Conservation (phyloP, 2,113 vertebrate genomes). For the Psettodes erumei region DNA sequence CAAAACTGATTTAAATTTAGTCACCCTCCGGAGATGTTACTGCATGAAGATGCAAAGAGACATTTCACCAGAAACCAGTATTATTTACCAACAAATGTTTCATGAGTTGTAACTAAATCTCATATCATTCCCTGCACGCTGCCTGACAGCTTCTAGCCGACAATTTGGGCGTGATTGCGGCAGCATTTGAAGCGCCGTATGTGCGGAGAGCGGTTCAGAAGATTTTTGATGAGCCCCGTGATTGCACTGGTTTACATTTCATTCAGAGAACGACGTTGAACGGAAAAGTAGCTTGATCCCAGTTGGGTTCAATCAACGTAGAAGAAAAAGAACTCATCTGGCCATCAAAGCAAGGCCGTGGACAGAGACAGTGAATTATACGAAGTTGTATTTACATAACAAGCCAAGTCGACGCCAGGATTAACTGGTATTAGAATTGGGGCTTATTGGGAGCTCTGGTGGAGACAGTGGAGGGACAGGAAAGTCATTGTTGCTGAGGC, state of each 20-base stretch:
- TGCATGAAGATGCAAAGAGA: not conserved
- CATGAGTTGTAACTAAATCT: conserved; percentile 22
- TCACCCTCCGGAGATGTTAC: not conserved
- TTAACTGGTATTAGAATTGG: conserved; percentile 57
- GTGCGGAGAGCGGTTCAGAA: conserved; percentile 50
- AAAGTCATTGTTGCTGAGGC: conserved; percentile 67
- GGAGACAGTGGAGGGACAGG: conserved; percentile 62
- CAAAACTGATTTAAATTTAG: not conserved
- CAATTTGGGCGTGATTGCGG: conserved; percentile 61
- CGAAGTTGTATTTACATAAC: conserved; percentile 65
- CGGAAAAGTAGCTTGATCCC: conserved; percentile 68
- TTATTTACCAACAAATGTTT: conserved; percentile 36
- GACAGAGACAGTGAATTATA: conserved; percentile 62
- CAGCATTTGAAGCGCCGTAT: conserved; percentile 41
- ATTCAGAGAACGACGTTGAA: conserved; percentile 56
- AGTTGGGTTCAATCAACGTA: conserved; percentile 75
- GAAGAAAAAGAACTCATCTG: conserved; percentile 46
- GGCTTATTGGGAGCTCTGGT: conserved; percentile 55
- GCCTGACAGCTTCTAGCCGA: conserved; percentile 41
- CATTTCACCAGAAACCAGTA: not conserved
- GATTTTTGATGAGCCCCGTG: conserved; percentile 74
- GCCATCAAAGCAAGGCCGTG: conserved; percentile 61
- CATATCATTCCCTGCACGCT: conserved; percentile 16
- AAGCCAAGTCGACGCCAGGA: conserved; percentile 53
- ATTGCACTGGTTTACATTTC: conserved; percentile 78